Evolutionary conservation across 30 jellyfish, hydroid and myxozoan genomes (phyloP).

Genomic region (Chrysaora quinquecirrha): DNA sequence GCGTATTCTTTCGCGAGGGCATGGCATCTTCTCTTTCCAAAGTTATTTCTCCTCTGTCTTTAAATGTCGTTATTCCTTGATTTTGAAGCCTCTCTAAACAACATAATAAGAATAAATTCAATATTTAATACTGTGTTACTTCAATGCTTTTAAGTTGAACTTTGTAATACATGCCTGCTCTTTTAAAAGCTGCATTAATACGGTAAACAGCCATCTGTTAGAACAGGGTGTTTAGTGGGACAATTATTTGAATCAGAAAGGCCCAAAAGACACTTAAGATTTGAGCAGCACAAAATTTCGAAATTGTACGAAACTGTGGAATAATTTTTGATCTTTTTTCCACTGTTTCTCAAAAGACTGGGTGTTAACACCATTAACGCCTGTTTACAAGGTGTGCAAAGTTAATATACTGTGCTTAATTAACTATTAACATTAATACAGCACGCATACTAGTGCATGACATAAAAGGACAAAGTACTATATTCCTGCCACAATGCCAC

Average conservation of each 20-base stretch:
- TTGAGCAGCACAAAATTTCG: too few relatives aligned
- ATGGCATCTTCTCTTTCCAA: slow-evolving; percentile 31
- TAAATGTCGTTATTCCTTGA: slow-evolving; percentile 31
- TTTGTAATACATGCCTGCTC: not conserved
- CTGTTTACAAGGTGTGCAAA: too few relatives aligned
- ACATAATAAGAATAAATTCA: not conserved
- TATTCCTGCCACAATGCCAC: not conserved
- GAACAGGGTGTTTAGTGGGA: not conserved
- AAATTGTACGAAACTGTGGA: too few relatives aligned
- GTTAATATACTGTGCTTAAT: too few relatives aligned
- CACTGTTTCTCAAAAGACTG: too few relatives aligned
- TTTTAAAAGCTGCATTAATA: not conserved
- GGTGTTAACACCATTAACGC: too few relatives aligned
- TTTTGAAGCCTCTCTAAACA: not conserved
- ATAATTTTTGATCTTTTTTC: too few relatives aligned
- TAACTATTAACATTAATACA: too few relatives aligned
- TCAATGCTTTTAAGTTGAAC: too few relatives aligned
- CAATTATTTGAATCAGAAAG: not conserved
- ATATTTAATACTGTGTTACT: too few relatives aligned
- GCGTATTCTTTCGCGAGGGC: slow-evolving; percentile 13
- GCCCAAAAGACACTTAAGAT: too few relatives aligned
- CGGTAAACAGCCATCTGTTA: not conserved
- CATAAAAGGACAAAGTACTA: not conserved
- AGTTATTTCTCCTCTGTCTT: slow-evolving; percentile 29
- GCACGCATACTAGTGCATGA: too few relatives aligned